These are phyloP conservation scores for Beaufortia kweichowensis DNA, from an alignment of 2,113 vertebrate genomes.

Conservation along the genomic window DNA sequence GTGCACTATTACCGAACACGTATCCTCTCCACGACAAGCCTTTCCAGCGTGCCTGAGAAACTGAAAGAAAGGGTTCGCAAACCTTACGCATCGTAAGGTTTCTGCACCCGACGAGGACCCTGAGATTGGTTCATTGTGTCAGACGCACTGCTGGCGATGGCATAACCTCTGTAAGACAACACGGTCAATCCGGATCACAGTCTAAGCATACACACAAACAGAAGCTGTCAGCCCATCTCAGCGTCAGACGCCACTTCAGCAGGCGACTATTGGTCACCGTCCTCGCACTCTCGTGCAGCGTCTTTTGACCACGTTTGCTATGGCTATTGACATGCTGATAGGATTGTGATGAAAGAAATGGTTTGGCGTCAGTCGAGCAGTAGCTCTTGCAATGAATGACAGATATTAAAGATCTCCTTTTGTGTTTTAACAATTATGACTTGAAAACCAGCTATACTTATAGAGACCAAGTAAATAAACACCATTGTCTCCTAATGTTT, in stretches of 20 bases:
- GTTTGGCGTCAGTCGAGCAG: too few species aligned
- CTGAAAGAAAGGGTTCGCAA: conserved; percentile 29
- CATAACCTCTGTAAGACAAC: conserved; percentile 85
- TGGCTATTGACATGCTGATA: background rate
- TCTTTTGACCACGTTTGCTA: background rate
- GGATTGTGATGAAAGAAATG: conserved; percentile 9
- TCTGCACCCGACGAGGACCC: conserved; percentile 79
- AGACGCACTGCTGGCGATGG: conserved; percentile 89
- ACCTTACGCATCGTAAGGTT: background rate
- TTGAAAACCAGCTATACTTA: too few species aligned
- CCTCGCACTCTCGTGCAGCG: conserved; percentile 46
- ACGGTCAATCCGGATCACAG: conserved; percentile 71
- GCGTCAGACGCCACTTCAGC: conserved; percentile 59
- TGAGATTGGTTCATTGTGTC: conserved; percentile 89
- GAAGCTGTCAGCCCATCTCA: conserved; percentile 72
- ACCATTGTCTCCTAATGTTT: too few species aligned
- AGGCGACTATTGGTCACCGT: conserved; percentile 40
- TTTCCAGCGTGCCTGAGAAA: conserved; percentile 52
- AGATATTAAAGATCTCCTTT: too few species aligned
- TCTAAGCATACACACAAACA: conserved; percentile 70
- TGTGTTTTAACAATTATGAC: too few species aligned
- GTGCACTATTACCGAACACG: too few species aligned
- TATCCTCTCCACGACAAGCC: conserved; percentile 63
- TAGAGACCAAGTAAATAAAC: too few species aligned
- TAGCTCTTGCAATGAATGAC: too few species aligned